Conservation (phyloP, 2,797 vertebrate genomes). For the Mus spretus region DNA sequence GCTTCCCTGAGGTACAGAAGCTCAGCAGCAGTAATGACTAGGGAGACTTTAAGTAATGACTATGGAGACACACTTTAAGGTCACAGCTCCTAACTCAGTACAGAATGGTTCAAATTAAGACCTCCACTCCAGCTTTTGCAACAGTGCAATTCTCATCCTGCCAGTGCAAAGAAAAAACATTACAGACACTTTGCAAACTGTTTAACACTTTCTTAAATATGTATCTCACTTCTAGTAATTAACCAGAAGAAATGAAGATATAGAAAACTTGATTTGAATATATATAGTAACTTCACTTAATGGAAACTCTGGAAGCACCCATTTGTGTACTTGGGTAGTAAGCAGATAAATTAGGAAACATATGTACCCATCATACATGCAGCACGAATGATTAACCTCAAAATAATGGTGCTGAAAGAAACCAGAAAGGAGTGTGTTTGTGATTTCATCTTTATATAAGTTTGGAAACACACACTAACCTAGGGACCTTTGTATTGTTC, state of each 20-base stretch:
- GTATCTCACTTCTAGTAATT: not conserved
- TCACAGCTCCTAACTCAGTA: not conserved
- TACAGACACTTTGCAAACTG: not conserved
- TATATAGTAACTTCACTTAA: constrained; percentile 31
- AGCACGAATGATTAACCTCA: not conserved
- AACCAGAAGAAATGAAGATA: constrained; percentile 40
- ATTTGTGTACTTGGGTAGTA: not conserved
- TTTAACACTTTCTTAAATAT: constrained; percentile 12
- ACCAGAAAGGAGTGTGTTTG: not conserved
- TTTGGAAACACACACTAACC: not conserved
- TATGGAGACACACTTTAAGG: constrained; percentile 9
- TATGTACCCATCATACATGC: not conserved
- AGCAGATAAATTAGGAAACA: not conserved
- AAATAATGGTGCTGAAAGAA: constrained; percentile 40
- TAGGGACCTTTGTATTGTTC: not conserved
- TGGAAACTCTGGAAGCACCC: constrained; percentile 23
- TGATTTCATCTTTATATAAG: not conserved
- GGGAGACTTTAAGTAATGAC: not conserved
- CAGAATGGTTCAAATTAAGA: not conserved
- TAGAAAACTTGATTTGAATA: constrained; percentile 21
- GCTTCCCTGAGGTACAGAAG: not conserved
- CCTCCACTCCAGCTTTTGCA: not conserved
- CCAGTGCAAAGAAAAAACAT: not conserved
- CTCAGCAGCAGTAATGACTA: not conserved
- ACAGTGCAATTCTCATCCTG: constrained; percentile 16